Conservation (phyloP, 1,140 invertebrate species). For the Camponotus pennsylvanicus region DNA sequence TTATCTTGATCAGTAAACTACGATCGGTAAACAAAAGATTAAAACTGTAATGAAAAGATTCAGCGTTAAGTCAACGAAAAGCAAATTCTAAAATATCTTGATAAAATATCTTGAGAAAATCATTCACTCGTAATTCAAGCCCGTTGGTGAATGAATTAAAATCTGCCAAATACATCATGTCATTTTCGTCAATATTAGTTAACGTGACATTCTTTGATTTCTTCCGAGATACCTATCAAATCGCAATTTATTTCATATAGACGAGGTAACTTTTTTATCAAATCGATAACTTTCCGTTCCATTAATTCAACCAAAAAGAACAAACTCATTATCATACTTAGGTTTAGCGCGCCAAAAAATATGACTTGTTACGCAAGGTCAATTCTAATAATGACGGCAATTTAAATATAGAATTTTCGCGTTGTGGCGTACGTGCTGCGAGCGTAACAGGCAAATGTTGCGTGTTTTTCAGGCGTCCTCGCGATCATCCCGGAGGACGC, state of each 20-base stretch:
- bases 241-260: neutral
- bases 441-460: constrained; percentile 3
- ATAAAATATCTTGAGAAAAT: neutral
- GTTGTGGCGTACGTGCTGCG: neutral
- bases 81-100: neutral
- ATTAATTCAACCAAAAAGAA: too few relatives aligned
- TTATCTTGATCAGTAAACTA: constrained; percentile 1
- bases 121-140: neutral
- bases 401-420: constrained; percentile 67
- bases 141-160: neutral
- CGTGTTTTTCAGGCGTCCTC: constrained; percentile 56
- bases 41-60: neutral
- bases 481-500: constrained; percentile 15
- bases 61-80: neutral
- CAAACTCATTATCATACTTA: neutral
- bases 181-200: neutral
- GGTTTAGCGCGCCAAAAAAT: constrained; percentile 12
- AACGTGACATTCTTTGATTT: neutral
- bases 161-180: neutral
- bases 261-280: neutral
- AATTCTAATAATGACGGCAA: constrained; percentile 32
- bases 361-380: constrained; percentile 34
- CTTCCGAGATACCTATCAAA: neutral
- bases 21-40: constrained; percentile 28
- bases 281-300: neutral